These are phyloP conservation scores for Drosophila kanapiae DNA, from an alignment of 1,140 invertebrate species.

Conservation along the genomic window DNA sequence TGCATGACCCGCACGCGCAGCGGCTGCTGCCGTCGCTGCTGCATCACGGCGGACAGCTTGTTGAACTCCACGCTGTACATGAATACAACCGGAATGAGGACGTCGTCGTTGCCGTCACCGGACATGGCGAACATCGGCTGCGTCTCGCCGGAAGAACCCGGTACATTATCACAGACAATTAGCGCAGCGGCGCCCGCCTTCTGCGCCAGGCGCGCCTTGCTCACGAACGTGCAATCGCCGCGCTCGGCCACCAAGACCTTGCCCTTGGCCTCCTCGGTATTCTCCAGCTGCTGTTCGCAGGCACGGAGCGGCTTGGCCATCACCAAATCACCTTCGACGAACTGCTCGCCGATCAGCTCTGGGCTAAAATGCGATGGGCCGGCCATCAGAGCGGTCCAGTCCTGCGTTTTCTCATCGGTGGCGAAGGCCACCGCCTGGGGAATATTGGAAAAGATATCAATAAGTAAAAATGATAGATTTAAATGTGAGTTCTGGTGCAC, in stretches of 20 bases:
- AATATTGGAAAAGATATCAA: no score
- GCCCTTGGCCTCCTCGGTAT: conserved; percentile 88
- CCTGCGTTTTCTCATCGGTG: conserved; percentile 76
- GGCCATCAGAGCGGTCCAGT: conserved; percentile 87
- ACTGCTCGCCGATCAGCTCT: conserved; percentile 88
- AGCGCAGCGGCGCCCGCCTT: conserved; percentile 93
- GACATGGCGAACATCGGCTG: conserved; percentile 98
- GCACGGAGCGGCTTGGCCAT: conserved; percentile 90
- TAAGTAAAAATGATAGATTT: no score
- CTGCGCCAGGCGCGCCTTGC: conserved; percentile 96
- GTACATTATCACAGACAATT: conserved; percentile 94
- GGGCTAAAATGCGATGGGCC: conserved; percentile 97
- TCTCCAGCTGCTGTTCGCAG: conserved; percentile 86
- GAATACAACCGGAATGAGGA: conserved; percentile 96
- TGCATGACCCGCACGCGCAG: conserved; percentile 77
- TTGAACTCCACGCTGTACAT: conserved; percentile 91
- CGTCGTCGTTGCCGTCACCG: conserved; percentile 95
- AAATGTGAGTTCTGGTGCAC: not conserved
- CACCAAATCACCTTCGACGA: conserved; percentile 88
- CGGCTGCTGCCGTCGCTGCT: conserved; percentile 40
- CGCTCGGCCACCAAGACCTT: conserved; percentile 94
- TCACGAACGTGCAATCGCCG: conserved; percentile 97
- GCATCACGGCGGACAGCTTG: conserved; percentile 59
- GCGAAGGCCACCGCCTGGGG: conserved; percentile 86
- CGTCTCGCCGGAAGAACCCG: conserved; percentile 89